Percentiles rank a stretch among this genome's conserved stretches.
These are phyloP conservation scores for Aselliscus stoliczkanus DNA, from an alignment of 2,797 vertebrate genomes.

Conservation along the genomic window DNA sequence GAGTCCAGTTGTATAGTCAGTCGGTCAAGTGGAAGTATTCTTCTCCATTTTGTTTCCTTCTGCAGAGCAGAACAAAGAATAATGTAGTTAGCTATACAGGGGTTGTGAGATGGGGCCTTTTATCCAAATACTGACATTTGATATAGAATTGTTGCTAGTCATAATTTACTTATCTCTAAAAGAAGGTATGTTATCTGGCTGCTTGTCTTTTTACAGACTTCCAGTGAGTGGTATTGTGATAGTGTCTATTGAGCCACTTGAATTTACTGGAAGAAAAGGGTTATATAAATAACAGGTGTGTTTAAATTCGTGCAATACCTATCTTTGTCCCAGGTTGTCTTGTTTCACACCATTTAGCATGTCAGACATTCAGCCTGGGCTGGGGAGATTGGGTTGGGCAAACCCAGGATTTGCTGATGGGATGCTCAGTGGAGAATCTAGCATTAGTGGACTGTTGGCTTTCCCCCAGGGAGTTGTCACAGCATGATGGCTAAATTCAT, in stretches of 20 bases:
- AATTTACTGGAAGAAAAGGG: not conserved
- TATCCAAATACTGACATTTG: not conserved
- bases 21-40: not conserved
- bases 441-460: not conserved
- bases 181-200: not conserved
- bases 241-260: not conserved
- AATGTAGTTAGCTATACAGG: not conserved
- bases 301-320: not conserved
- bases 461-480: not conserved
- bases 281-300: not conserved
- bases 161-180: conserved; percentile 25
- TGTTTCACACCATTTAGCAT: not conserved
- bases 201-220: not conserved
- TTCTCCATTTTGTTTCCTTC: not conserved
- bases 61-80: not conserved
- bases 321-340: not conserved
- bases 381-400: not conserved
- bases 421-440: not conserved
- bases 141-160: not conserved
- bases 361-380: not conserved
- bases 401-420: not conserved
- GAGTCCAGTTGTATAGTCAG: not conserved
- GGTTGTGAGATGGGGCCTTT: not conserved
- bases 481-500: not conserved
- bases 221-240: not conserved